phyloP scores from a whole-genome alignment of 2,888 invertebrate species.

The Scelioninae gen. 2 region DNA sequence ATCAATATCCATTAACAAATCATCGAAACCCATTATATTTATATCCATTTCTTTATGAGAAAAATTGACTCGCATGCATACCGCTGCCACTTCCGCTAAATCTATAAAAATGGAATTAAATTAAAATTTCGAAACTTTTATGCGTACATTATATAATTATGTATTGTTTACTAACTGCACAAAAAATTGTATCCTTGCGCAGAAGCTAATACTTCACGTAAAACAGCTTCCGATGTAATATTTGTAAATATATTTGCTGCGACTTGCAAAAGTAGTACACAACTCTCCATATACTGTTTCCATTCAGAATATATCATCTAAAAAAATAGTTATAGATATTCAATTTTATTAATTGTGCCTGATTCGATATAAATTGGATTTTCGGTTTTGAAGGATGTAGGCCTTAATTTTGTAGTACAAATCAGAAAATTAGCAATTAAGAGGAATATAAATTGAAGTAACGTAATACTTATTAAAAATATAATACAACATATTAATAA shows the following conservation, averaged over 20 bases:
- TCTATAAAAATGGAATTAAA: constrained; percentile 66
- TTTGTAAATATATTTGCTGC: constrained; percentile 77
- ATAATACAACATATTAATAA: too few relatives aligned
- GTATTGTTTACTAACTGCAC: constrained; percentile 74
- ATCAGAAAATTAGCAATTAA: too few relatives aligned
- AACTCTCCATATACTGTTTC: constrained; percentile 76
- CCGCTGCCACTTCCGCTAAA: constrained; percentile 75
- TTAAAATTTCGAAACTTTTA: not conserved
- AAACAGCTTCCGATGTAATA: constrained; percentile 76
- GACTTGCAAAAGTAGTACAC: constrained; percentile 76
- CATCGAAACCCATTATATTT: constrained; percentile 74
- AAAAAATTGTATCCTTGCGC: constrained; percentile 77
- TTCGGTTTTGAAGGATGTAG: too few relatives aligned
- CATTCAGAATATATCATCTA: constrained; percentile 74
- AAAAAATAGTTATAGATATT: too few relatives aligned
- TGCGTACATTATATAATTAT: not conserved
- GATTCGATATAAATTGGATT: too few relatives aligned
- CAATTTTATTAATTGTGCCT: too few relatives aligned
- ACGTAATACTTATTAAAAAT: too few relatives aligned
- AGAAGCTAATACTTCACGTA: constrained; percentile 77
- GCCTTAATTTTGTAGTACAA: too few relatives aligned
- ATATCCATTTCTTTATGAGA: constrained; percentile 75
- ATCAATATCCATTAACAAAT: constrained; percentile 74
- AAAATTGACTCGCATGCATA: constrained; percentile 75
- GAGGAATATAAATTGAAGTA: too few relatives aligned